phyloP scores from a whole-genome alignment of 2,113 vertebrate genomes.

The Spheniscus mendiculus region DNA sequence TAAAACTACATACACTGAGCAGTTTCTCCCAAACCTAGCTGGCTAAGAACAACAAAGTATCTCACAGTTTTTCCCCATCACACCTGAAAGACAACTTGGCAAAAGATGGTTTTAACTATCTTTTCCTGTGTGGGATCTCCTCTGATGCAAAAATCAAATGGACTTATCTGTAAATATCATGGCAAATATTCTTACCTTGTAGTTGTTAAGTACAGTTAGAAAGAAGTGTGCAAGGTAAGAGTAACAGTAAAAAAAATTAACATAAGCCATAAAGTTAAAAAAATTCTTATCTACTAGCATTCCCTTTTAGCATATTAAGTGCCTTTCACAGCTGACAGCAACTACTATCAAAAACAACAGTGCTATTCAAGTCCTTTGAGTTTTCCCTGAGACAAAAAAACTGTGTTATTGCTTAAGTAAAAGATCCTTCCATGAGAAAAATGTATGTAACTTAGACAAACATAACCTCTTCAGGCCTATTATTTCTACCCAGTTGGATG shows the following conservation, averaged over 20 bases:
- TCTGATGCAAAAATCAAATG: not conserved
- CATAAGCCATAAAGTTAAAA: not conserved
- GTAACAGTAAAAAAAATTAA: not conserved
- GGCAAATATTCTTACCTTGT: not conserved
- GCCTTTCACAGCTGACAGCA: not conserved
- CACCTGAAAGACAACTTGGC: not conserved
- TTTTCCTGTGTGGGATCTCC: not conserved
- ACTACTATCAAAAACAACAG: not conserved
- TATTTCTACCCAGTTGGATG: not conserved
- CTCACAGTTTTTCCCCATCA: not conserved
- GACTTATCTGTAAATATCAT: not conserved
- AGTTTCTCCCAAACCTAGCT: not conserved
- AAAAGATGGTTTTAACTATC: not conserved
- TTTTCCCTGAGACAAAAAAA: not conserved
- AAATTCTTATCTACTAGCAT: not conserved
- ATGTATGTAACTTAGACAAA: not conserved
- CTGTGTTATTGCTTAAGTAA: not conserved
- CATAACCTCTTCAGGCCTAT: not conserved
- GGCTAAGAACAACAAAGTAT: not conserved
- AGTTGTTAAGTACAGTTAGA: not conserved
- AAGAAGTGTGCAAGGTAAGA: not conserved
- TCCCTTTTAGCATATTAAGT: not conserved
- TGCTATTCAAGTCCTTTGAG: not conserved
- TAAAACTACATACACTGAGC: not conserved
- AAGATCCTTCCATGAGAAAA: not conserved